phyloP scores from a whole-genome alignment of 2,797 vertebrate species.

The Betta splendens region DNA sequence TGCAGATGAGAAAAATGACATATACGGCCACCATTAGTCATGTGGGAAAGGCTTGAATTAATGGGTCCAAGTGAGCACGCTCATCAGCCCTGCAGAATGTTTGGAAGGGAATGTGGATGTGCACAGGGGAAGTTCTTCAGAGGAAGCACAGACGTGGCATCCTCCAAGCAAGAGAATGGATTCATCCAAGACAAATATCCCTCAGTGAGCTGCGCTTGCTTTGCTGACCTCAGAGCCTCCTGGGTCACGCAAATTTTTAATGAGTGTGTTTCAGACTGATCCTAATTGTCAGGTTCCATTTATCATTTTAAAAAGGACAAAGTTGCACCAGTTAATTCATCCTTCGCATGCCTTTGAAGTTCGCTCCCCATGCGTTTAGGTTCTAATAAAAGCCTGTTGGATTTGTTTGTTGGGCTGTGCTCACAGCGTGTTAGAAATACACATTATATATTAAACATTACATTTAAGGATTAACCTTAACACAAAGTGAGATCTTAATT shows the following conservation, averaged over 20 bases:
- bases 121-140: too few relatives aligned
- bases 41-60: conserved; percentile 46
- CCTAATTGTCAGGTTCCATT: too few relatives aligned
- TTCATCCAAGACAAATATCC: background rate
- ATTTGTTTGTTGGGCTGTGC: background rate
- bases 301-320: background rate
- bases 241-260: background rate
- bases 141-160: too few relatives aligned
- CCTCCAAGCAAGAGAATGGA: too few relatives aligned
- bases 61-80: conserved; percentile 57
- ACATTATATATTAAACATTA: too few relatives aligned
- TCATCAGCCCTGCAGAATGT: conserved; percentile 45
- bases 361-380: background rate
- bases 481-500: too few relatives aligned
- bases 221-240: background rate
- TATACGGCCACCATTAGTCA: conserved; percentile 26
- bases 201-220: background rate
- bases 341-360: background rate
- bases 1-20: conserved; percentile 45
- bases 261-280: background rate
- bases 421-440: too few relatives aligned
- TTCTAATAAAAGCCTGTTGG: background rate
- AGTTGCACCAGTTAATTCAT: background rate
- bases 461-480: too few relatives aligned
- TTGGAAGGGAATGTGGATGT: too few relatives aligned